Percentiles rank a stretch among this genome's conserved stretches.
These are phyloP conservation scores for Onchidella celtica DNA, from an alignment of 2,888 invertebrate species.

Conservation along the genomic window DNA sequence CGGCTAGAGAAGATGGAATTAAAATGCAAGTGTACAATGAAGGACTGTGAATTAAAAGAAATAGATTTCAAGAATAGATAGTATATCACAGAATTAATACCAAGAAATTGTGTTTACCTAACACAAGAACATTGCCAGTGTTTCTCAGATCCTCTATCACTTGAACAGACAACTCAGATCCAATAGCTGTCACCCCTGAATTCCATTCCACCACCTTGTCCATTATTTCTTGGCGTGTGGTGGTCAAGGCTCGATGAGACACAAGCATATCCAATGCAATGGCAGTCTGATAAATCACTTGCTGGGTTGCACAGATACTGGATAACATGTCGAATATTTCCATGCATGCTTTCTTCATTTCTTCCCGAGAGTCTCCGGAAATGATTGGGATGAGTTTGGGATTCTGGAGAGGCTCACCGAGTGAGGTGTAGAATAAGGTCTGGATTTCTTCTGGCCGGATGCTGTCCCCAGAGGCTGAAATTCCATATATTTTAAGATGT, in stretches of 20 bases:
- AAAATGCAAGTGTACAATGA: no score
- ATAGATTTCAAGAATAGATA: no score
- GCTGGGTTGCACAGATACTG: background rate
- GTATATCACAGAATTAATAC: no score
- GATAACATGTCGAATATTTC: constrained; percentile 23
- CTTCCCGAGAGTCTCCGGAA: background rate
- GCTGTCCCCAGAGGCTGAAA: background rate
- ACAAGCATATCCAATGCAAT: constrained; percentile 31
- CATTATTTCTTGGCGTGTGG: constrained; percentile 3
- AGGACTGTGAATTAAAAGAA: no score
- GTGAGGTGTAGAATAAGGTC: constrained; percentile 43
- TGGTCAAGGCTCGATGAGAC: constrained; percentile 16
- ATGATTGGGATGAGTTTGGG: constrained; percentile 24
- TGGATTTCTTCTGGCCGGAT: constrained; percentile 30
- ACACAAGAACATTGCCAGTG: constrained; percentile 34
- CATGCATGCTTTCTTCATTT: background rate
- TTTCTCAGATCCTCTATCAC: constrained; percentile 35
- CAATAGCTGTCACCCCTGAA: background rate
- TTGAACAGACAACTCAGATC: background rate
- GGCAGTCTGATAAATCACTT: constrained; percentile 19
- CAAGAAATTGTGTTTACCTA: no score
- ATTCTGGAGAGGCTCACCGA: constrained; percentile 20
- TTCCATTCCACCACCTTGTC: constrained; percentile 10
- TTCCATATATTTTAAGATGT: constrained; percentile 23
- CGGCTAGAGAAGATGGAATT: no score